Conservation (phyloP, 2,888 invertebrate genomes). For the Ceramica pisi region DNA sequence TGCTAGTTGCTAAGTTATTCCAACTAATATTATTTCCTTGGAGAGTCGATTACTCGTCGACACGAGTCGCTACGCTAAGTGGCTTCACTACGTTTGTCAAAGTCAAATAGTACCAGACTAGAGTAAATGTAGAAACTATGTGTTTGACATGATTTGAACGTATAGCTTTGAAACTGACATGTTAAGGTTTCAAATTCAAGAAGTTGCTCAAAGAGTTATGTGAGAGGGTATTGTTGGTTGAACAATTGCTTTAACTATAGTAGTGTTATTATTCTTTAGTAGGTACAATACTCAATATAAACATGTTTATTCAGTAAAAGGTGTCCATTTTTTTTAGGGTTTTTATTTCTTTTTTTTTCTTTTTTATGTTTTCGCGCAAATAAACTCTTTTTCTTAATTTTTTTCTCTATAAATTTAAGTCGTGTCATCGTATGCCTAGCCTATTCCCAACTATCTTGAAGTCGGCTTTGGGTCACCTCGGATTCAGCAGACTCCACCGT, state of each 20-base stretch:
- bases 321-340: too few relatives aligned
- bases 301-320: too few relatives aligned
- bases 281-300: too few relatives aligned
- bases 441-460: too few relatives aligned
- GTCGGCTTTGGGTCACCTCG: too few relatives aligned
- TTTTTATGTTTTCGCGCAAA: too few relatives aligned
- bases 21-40: constrained; percentile 47
- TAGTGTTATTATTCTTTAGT: not conserved
- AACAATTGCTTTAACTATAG: not conserved
- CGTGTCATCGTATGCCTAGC: too few relatives aligned
- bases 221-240: not conserved
- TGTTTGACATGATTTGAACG: constrained; percentile 22
- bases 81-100: constrained; percentile 50
- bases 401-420: too few relatives aligned
- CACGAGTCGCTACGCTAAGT: constrained; percentile 45
- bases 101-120: constrained; percentile 45
- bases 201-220: constrained; percentile 6
- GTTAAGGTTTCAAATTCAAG: constrained; percentile 30
- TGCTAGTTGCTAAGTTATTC: constrained; percentile 22
- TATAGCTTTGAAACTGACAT: not conserved
- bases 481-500: too few relatives aligned
- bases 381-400: too few relatives aligned
- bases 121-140: constrained; percentile 46
- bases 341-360: too few relatives aligned
- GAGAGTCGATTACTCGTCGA: constrained; percentile 50